These are phyloP conservation scores for Sinocyclocheilus maitianheensis DNA, from an alignment of 2,113 vertebrate species.

Conservation along the genomic window DNA sequence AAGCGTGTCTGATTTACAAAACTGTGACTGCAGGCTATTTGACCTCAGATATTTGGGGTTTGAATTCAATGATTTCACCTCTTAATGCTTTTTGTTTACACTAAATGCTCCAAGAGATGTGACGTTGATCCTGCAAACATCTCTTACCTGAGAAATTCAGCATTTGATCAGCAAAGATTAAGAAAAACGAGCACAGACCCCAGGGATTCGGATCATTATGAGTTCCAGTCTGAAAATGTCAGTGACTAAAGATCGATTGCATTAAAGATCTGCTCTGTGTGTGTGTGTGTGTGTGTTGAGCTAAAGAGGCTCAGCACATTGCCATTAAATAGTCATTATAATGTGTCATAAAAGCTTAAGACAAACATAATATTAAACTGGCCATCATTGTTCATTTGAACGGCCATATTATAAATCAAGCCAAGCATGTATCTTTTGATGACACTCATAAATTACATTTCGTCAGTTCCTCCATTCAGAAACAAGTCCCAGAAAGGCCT, in stretches of 20 bases:
- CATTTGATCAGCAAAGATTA: constrained; percentile 37
- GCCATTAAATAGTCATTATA: constrained; percentile 24
- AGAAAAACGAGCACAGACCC: constrained; percentile 9
- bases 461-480: neutral
- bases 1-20: neutral
- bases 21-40: neutral
- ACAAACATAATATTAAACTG: constrained; percentile 7
- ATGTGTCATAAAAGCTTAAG: neutral
- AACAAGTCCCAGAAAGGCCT: constrained; percentile 10
- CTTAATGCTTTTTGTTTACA: neutral
- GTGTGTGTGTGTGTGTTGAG: neutral
- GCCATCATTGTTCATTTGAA: neutral
- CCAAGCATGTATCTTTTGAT: constrained; percentile 6
- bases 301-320: neutral
- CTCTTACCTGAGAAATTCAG: constrained; percentile 1
- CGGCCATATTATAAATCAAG: neutral
- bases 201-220: constrained; percentile 19
- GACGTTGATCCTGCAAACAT: neutral
- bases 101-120: neutral
- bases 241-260: constrained; percentile 44
- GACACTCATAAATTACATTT: constrained; percentile 22
- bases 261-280: constrained; percentile 31
- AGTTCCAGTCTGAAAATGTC: constrained; percentile 38
- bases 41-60: neutral
- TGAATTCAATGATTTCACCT: too few relatives aligned